These are phyloP conservation scores for Myrmophylax atrothorax DNA, from an alignment of 2,113 vertebrate genomes.

Conservation along the genomic window DNA sequence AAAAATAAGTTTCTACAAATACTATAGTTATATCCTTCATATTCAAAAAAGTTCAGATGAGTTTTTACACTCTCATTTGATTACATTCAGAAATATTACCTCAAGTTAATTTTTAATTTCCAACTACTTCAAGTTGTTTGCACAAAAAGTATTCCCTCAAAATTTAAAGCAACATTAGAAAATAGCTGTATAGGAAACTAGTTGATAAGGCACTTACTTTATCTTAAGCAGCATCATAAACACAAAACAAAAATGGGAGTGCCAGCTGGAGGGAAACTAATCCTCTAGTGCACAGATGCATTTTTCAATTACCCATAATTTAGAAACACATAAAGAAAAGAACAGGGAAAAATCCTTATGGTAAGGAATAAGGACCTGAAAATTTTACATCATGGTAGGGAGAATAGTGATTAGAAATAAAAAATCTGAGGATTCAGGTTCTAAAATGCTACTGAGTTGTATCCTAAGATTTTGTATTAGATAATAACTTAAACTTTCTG, in stretches of 20 bases:
- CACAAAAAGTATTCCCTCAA: background rate
- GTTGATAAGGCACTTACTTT: background rate
- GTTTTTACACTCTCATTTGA: background rate
- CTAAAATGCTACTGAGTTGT: background rate
- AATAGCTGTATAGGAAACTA: background rate
- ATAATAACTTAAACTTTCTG: background rate
- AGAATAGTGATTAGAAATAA: background rate
- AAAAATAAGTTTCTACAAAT: background rate
- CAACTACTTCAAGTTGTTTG: background rate
- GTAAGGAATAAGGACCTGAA: background rate
- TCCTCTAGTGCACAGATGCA: background rate
- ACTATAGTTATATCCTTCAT: background rate
- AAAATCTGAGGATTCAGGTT: background rate
- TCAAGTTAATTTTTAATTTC: background rate
- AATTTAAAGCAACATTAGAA: background rate
- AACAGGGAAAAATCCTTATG: too few relatives aligned
- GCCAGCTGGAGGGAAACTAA: background rate
- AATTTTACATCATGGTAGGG: background rate
- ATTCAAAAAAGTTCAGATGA: background rate
- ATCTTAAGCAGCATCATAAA: background rate
- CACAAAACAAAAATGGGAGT: background rate
- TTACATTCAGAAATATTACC: background rate
- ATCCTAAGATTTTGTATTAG: background rate
- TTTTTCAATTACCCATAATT: background rate
- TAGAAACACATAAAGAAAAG: background rate